A percentile compares a stretch with the other conserved stretches of the same genome.
phyloP scores from a whole-genome alignment of 2,797 vertebrate species.

The Sandelia bainsii region DNA sequence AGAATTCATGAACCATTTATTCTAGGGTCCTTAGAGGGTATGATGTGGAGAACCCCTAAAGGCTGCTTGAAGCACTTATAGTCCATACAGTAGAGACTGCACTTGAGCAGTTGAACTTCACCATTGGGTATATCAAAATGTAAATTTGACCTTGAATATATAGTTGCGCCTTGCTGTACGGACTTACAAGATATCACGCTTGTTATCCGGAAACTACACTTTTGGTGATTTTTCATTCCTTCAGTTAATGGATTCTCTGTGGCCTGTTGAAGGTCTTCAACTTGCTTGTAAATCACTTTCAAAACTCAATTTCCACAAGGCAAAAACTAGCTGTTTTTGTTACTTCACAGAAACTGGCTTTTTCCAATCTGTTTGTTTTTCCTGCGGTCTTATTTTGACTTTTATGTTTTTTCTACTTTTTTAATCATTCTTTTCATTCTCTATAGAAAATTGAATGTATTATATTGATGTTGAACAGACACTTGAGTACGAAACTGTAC shows the following conservation, averaged over 20 bases:
- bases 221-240: neutral
- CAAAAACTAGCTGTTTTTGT: neutral
- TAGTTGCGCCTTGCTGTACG: neutral
- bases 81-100: neutral
- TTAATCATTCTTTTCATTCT: neutral
- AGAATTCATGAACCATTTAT: conserved; percentile 31
- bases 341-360: neutral
- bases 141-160: conserved; percentile 58
- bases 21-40: conserved; percentile 24
- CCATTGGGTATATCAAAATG: conserved; percentile 9
- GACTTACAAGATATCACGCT: neutral
- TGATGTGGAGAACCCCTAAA: conserved; percentile 49
- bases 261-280: too few species aligned
- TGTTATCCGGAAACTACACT: neutral
- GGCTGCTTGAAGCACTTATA: conserved; percentile 48
- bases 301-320: too few species aligned
- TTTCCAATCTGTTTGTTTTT: neutral
- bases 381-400: neutral
- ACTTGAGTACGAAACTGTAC: too few species aligned
- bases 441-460: too few species aligned
- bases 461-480: too few species aligned
- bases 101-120: neutral
- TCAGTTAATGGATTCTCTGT: neutral
- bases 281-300: neutral
- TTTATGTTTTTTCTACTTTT: too few species aligned